Evolutionary conservation across 1,140 invertebrate genomes (phyloP).

Genomic region (Drosophila quadrilineata): DNA sequence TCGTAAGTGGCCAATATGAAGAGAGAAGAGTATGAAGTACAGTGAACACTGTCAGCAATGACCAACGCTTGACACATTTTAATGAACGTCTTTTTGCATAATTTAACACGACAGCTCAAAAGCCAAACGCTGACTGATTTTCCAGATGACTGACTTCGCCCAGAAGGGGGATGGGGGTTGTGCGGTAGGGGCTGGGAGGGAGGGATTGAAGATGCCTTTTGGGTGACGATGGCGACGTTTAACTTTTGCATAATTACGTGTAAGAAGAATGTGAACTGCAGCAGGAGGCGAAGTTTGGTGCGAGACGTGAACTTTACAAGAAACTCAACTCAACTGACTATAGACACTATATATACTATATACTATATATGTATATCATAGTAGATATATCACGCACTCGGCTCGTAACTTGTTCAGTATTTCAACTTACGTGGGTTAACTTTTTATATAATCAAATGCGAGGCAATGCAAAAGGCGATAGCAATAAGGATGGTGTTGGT

Average conservation of each 20-base stretch:
- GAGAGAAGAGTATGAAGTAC: background rate
- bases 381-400: conserved; percentile 24
- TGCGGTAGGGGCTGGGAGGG: background rate
- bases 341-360: too few species aligned
- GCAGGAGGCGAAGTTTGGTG: background rate
- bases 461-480: too few species aligned
- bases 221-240: conserved; percentile 40
- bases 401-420: conserved; percentile 46
- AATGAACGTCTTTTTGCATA: conserved; percentile 55
- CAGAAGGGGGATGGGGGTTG: conserved; percentile 16
- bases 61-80: conserved; percentile 41
- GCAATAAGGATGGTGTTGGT: too few species aligned
- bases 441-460: conserved; percentile 50
- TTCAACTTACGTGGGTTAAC: conserved; percentile 62
- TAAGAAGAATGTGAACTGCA: conserved; percentile 28
- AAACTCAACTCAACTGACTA: conserved; percentile 4
- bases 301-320: conserved; percentile 37
- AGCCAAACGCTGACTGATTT: conserved; percentile 57
- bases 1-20: conserved; percentile 31
- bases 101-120: conserved; percentile 58
- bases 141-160: conserved; percentile 51
- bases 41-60: conserved; percentile 29
- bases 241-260: conserved; percentile 76
- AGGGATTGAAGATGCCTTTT: background rate
- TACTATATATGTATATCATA: conserved; percentile 21